Base-by-base conservation (phyloP, 2,888 invertebrate species). In the Octodonta nipae region DNA sequence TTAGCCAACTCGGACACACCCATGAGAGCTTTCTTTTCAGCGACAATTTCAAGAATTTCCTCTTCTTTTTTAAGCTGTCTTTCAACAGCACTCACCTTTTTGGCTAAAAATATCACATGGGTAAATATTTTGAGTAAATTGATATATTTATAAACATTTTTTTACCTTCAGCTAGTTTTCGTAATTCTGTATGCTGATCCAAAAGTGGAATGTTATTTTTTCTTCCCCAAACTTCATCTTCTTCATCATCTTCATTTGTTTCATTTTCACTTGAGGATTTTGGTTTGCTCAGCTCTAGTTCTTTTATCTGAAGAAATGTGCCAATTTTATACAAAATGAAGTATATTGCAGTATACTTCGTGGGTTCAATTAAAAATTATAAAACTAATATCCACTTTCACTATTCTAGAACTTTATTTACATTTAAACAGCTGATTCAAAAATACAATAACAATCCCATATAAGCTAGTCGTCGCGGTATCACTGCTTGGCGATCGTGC, bases 1-100 rank as follows among this genome's bases (percentile, higher is more conserved):
- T 93, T 95, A 1, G 98, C 96, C 50, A 99, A 73, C 64, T 99
- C 98, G 15, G 92, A 87, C 0, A 95, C 96, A 38, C 93, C 95
- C 91, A 95, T 93, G 30, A 98, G 63, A 15, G 96, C 96, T 59
- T 87, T 91, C 55, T 91, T 87, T 59, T 93, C 93, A 0, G 93
- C 91, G 1, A 96, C 92, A 65, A 88, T 92, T 61, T 95, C 92
- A 35, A 98, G 63, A 41, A 98, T 93, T 57, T 93, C 89, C 54
- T 93, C 85, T 58, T 99, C 98, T 55, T 98, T 96, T 40, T 88
- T 82, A 1, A 95, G 67, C 49, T 93, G 91, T 44, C 87, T 76
- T 55, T 98, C 96, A 33, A 86, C 82, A 1, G 89, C 92, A 36
- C 89, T 92, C 38, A 95, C 80, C 40, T 93, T 93, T 43, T 76